Conservation (phyloP, 1,140 invertebrate genomes). For the Aphaenogaster ashmeadi region DNA sequence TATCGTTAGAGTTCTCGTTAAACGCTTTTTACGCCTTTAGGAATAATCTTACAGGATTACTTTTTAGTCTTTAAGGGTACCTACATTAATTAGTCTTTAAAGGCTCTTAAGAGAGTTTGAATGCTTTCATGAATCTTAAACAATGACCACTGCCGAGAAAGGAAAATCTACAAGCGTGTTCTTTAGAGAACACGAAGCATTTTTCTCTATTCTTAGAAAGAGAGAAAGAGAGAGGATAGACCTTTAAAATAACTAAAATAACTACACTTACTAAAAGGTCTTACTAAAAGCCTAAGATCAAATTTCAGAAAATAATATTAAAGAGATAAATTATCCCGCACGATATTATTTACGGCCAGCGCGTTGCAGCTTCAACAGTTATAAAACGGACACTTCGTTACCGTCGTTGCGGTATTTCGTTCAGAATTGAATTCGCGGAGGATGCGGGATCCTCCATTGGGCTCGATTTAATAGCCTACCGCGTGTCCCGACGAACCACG, state of each 20-base stretch:
- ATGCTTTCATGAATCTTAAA: slow-evolving; percentile 54
- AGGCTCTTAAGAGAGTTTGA: slow-evolving; percentile 28
- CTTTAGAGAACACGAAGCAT: background rate
- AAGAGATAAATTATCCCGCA: background rate
- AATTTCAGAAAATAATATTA: slow-evolving; percentile 39
- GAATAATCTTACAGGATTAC: slow-evolving; percentile 28
- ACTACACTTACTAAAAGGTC: background rate
- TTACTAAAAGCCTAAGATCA: background rate
- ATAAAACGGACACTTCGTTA: slow-evolving; percentile 46
- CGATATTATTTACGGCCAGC: slow-evolving; percentile 9
- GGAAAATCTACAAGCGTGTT: slow-evolving; percentile 38
- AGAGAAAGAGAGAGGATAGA: background rate
- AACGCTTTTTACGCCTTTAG: slow-evolving; percentile 19
- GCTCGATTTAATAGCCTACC: slow-evolving; percentile 55
- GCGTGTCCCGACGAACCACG: slow-evolving; percentile 45
- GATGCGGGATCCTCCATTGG: slow-evolving; percentile 30
- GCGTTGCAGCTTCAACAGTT: slow-evolving; percentile 27
- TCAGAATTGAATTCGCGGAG: slow-evolving; percentile 45
- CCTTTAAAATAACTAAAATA: slow-evolving; percentile 11
- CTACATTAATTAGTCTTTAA: slow-evolving; percentile 53
- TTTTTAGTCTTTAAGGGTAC: slow-evolving; percentile 24
- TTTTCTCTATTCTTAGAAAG: slow-evolving; percentile 25
- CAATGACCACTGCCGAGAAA: slow-evolving; percentile 45
- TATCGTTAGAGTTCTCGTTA: slow-evolving; percentile 1
- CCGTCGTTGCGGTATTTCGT: slow-evolving; percentile 35